Base-by-base conservation (phyloP, 1,140 invertebrate genomes). In the Cydia pomonella region DNA sequence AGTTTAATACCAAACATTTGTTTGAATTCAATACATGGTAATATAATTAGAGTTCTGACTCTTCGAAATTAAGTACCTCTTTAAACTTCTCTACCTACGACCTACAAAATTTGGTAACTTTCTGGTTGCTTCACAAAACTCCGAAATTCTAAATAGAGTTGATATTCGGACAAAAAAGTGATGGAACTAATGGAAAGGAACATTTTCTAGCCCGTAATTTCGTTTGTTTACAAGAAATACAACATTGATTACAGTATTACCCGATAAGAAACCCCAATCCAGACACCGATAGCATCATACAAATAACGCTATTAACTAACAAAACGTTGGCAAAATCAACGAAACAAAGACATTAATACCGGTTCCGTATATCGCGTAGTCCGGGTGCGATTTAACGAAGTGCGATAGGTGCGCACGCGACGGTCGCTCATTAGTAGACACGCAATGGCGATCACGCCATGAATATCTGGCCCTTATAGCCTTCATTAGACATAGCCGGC, bases 341-440 rank as follows among this genome's bases (percentile, higher is more conserved):
- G 76, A 85, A 85, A 86, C 83, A 81, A 82, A 87, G 78, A 84
- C 80, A 82, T 85, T 83, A 88, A 87, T 82, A 77, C 74, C 71
- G 75, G 75, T 76, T 64, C 47, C 74, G 62, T 62, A 73, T 78
- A 77, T 75, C 77, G 83, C 84, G 84, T 86, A 87, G 69, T 79
- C 64, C 80, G 83, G 87, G 80, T 80, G 85, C 83, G 79, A 87
- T 85, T 84, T 90, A 90, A 88, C 85, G 84, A 89, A 87, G 83
- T 84, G 77, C 84, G 84, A 87, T 86, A 83, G 83, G 53, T 84
- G 83, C 83, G 88, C 90, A 92, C 91, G 89, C 89, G 87, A 92
- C 83, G 80, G 64, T 74, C 82, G 85, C 87, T 91, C 89, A 90
- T 92, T 92, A 92, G 87, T 77, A 80, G 76, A 80, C 90, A 92